Conservation (phyloP, 2,888 invertebrate genomes). For the Eristalis pertinax region DNA sequence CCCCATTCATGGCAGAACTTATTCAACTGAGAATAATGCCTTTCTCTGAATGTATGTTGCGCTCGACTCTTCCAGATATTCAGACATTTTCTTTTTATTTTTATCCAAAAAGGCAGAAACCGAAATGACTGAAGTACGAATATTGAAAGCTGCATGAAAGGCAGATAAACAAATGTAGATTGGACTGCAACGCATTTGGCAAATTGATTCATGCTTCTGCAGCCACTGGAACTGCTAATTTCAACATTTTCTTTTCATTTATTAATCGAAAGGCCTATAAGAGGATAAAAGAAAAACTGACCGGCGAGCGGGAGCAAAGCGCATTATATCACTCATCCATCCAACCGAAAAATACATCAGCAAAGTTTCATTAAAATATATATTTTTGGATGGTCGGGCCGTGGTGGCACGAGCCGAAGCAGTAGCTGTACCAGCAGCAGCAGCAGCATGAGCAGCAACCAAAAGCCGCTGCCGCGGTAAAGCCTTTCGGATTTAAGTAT, state of each 20-base stretch:
- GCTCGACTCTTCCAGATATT: conserved; percentile 4
- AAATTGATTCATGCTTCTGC: conserved; percentile 65
- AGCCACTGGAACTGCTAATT: conserved; percentile 61
- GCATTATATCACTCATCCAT: conserved; percentile 65
- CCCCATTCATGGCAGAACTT: conserved; percentile 22
- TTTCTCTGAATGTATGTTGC: not conserved
- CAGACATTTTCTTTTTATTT: conserved; percentile 29
- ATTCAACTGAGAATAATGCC: conserved; percentile 46
- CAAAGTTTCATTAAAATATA: conserved; percentile 66
- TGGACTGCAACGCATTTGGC: conserved; percentile 64
- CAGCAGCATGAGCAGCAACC: not conserved
- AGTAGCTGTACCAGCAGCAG: not conserved
- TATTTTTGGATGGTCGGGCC: conserved; percentile 1
- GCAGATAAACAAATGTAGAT: conserved; percentile 7
- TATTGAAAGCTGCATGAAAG: conserved; percentile 38
- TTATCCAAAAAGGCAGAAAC: conserved; percentile 23
- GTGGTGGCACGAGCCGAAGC: not conserved
- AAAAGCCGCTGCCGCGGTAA: conserved; percentile 13
- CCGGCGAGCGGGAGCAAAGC: conserved; percentile 46
- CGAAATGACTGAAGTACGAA: conserved; percentile 19
- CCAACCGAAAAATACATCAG: conserved; percentile 69
- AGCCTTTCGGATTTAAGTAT: conserved; percentile 46
- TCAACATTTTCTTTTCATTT: conserved; percentile 69
- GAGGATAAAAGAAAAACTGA: conserved; percentile 19
- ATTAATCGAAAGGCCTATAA: conserved; percentile 55